Evolutionary conservation across 2,113 vertebrate species (phyloP).

Genomic region (Gyps fulvus): DNA sequence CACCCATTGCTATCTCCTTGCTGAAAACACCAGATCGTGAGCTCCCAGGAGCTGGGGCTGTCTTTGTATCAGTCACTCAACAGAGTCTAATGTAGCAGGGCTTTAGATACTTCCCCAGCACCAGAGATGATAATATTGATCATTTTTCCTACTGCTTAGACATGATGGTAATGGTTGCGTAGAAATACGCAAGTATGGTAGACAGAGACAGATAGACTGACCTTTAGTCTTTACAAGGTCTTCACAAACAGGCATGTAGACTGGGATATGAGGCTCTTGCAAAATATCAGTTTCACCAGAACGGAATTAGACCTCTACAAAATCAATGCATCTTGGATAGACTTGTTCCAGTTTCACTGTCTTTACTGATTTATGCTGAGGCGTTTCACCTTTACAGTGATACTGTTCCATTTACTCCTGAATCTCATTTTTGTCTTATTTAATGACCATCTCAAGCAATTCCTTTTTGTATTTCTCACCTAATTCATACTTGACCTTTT

Average conservation of each 20-base stretch:
- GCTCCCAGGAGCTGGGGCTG: background rate
- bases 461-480: conserved; percentile 45
- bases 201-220: background rate
- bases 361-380: conserved; percentile 6
- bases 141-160: background rate
- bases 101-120: background rate
- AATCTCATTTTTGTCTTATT: conserved; percentile 46
- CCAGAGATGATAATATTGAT: background rate
- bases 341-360: background rate
- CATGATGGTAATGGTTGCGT: background rate
- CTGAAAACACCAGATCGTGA: background rate
- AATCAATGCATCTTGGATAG: conserved; percentile 1
- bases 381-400: conserved; percentile 33
- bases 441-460: conserved; percentile 42
- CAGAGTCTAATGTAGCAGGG: background rate
- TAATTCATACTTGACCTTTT: conserved; percentile 56
- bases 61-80: background rate
- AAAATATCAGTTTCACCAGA: background rate
- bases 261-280: background rate
- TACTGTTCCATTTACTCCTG: conserved; percentile 20
- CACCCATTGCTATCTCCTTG: background rate
- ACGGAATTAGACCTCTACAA: background rate
- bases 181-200: background rate
- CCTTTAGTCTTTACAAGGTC: background rate
- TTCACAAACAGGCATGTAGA: background rate